Evolutionary conservation across 2,888 invertebrate genomes (phyloP), one percentile per base, ranked within the genome.

Genomic region (Sturmia bella): DNA sequence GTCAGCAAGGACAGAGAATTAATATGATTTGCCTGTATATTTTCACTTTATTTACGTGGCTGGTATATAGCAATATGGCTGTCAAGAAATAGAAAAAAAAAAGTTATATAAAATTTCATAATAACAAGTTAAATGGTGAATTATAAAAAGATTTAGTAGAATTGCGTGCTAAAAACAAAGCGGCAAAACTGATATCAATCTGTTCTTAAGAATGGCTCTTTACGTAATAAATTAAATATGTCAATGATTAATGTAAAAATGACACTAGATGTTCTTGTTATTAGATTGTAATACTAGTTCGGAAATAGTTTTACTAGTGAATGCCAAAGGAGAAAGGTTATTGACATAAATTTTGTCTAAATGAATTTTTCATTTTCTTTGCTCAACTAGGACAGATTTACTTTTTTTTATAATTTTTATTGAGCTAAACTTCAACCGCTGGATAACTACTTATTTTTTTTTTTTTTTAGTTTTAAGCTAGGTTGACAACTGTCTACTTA

Each of bases 181-280:
- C 64, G 21, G 57, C 37, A 41, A 4, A 21, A 61, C 13, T 48
- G 32, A 57, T 74, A 69, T 73, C 76, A 83, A 83, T 83, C 73
- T 73, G 68, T 66, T 74, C 15, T 72, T 64, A 72, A 64, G 45
- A 57, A 56, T 39, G 15, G 56, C 39, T 39, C n/a, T 32, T 32
- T 48, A 43, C 74, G 50, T 27, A 19, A 19, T 13, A 41, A 37
- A 80, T 70, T 80, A 57, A 70, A 70, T 64, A 45, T 64, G 43
- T 1, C 52, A 80, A 57, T 75, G 57, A 56, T 24, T 66, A 15
- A 27, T 57, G 52, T 15, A 37, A 69, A 54, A 17, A 61, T 52
- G 15, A 41, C 13, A 41, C 27, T 59, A 19, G 56, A 59, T 57
- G n/a, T 27, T 9, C 50, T 6, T 32, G 50, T 41, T 15, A 48